Percentiles rank a stretch among this genome's conserved stretches.
Evolutionary conservation across 2,888 invertebrate species (phyloP).

Genomic region (Cryptocephalus primarius): DNA sequence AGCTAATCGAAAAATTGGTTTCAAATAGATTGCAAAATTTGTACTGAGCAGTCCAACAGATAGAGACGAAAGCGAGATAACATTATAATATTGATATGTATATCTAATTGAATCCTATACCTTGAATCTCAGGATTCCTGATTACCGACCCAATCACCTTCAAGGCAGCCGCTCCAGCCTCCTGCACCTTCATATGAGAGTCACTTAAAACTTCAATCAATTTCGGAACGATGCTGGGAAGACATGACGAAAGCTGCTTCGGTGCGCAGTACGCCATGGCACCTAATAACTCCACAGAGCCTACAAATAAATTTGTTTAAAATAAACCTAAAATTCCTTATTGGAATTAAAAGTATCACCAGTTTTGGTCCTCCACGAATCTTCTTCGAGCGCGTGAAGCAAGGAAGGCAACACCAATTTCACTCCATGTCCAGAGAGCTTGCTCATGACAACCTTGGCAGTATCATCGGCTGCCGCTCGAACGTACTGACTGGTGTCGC

Average conservation of each 20-base stretch:
- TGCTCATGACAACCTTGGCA: constrained; percentile 89
- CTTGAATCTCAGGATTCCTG: constrained; percentile 95
- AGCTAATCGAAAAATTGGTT: too few relatives aligned
- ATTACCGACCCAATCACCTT: constrained; percentile 96
- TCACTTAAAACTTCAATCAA: constrained; percentile 94
- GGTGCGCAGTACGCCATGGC: constrained; percentile 99
- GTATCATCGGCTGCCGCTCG: constrained; percentile 94
- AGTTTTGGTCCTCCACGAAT: constrained; percentile 97
- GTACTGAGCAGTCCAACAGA: too few relatives aligned
- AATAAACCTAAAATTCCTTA: too few relatives aligned
- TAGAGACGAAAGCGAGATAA: too few relatives aligned
- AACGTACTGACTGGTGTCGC: constrained; percentile 91
- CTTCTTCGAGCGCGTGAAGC: constrained; percentile 87
- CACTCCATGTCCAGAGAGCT: constrained; percentile 93
- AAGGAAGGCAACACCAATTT: constrained; percentile 92
- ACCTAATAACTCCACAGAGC: constrained; percentile 89
- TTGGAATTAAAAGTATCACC: constrained; percentile 37
- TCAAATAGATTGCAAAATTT: too few relatives aligned
- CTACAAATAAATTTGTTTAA: constrained; percentile 35
- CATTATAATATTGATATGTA: too few relatives aligned
- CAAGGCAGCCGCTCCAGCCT: constrained; percentile 91
- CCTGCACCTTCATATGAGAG: constrained; percentile 91
- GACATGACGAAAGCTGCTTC: constrained; percentile 93
- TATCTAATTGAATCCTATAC: constrained; percentile 29
- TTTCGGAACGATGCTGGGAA: constrained; percentile 97